Percentiles rank a stretch among this genome's conserved stretches.
Evolutionary conservation across 2,888 invertebrate genomes (phyloP).

Genomic region (Chironomus riparius): DNA sequence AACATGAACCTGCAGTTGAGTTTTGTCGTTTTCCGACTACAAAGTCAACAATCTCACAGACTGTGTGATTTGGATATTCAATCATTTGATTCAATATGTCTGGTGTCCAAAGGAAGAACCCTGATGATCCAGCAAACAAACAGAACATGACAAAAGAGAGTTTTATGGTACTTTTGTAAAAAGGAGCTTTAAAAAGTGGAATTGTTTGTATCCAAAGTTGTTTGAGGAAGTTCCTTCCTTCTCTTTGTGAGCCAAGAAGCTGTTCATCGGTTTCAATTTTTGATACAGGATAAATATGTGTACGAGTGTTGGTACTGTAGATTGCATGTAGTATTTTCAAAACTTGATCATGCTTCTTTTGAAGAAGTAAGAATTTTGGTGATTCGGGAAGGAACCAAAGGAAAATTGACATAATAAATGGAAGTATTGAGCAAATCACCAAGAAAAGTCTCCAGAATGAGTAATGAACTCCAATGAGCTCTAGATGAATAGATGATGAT

Average conservation of each 20-base stretch:
- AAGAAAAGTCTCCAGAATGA: conserved; percentile 70
- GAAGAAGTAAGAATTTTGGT: conserved; percentile 63
- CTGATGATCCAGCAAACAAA: conserved; percentile 44
- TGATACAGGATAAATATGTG: conserved; percentile 44
- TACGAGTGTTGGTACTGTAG: conserved; percentile 47
- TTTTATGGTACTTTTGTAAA: conserved; percentile 48
- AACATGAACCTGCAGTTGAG: no score
- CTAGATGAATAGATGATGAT: background rate
- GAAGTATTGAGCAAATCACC: conserved; percentile 55
- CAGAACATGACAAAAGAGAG: conserved; percentile 45
- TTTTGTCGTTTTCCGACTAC: background rate
- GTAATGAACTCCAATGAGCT: conserved; percentile 47
- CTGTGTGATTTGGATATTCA: background rate
- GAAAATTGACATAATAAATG: conserved; percentile 50
- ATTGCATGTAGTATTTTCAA: conserved; percentile 51
- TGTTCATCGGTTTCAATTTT: conserved; percentile 30
- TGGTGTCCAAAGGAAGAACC: conserved; percentile 53
- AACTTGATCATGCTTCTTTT: conserved; percentile 51
- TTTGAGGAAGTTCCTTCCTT: conserved; percentile 32
- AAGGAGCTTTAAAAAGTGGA: conserved; percentile 48
- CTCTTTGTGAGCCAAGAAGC: background rate
- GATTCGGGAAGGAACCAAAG: conserved; percentile 61
- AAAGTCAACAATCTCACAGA: conserved; percentile 11
- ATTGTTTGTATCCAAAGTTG: conserved; percentile 51
- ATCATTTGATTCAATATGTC: conserved; percentile 49